Conservation (phyloP, 1,140 invertebrate genomes). For the Lepidurus packardi region DNA sequence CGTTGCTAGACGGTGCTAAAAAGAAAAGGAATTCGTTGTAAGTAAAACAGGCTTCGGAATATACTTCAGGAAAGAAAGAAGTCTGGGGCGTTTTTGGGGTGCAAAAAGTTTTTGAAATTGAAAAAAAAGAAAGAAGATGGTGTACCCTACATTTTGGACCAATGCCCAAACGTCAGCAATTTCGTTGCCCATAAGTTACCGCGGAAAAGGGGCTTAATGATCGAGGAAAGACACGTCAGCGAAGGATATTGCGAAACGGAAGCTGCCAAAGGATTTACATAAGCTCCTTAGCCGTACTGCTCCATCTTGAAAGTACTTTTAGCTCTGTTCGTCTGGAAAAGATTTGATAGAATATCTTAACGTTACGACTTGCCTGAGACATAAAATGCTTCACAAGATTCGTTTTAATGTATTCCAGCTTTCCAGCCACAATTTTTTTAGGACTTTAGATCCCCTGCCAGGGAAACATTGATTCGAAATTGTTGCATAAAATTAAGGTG, state of each 20-base stretch:
- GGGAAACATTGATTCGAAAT: not conserved
- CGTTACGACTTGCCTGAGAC: not conserved
- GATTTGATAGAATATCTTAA: not conserved
- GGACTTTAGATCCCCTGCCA: not conserved
- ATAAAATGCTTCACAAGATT: not conserved
- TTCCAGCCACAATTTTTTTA: too few relatives aligned
- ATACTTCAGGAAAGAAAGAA: too few relatives aligned
- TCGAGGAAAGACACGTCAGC: not conserved
- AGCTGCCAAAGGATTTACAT: conserved; percentile 17
- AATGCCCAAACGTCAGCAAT: too few relatives aligned
- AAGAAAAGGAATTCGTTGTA: too few relatives aligned
- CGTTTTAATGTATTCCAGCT: too few relatives aligned
- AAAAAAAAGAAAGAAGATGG: too few relatives aligned
- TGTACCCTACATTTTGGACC: too few relatives aligned
- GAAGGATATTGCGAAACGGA: not conserved
- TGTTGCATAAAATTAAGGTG: not conserved
- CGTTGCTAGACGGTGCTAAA: too few relatives aligned
- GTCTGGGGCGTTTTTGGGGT: too few relatives aligned
- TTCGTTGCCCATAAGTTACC: not conserved
- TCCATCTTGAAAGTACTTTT: not conserved
- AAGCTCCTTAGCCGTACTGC: not conserved
- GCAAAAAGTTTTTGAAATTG: too few relatives aligned
- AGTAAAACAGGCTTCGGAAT: too few relatives aligned
- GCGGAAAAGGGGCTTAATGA: conserved; percentile 1
- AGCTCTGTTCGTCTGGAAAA: not conserved